Base-by-base conservation (phyloP, 2,888 invertebrate species). In the Meloe dianella region DNA sequence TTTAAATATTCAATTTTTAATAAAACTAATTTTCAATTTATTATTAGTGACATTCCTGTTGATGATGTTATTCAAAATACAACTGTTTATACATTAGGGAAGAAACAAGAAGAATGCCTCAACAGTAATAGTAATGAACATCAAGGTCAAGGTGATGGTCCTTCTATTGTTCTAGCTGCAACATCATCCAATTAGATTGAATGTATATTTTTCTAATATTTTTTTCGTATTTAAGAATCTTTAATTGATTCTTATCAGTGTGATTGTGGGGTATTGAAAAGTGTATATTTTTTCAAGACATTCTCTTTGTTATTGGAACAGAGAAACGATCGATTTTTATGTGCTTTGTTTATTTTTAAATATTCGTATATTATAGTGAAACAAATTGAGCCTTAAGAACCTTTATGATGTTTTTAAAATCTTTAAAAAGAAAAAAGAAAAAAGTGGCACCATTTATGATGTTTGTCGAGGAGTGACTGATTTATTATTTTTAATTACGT, bases 71-170 rank as follows among this genome's bases (percentile, higher is more conserved):
- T 81, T 38, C 76, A 78, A 61, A 77, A 78, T 56, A 73, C 73
- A 8, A 65, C 71, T n/a, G 70, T 74, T 30, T 64, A 68, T 22
- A 68, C 68, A 0, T 73, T 74, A 32, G 77, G 74, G 57, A 74
- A 73, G 29, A 77, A 75, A 63, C 74, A 73, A 67, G 81, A 82
- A 75, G 81, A 81, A 74, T 77, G 79, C 67, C 67, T 67, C 38
- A 79, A 8, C 10, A 70, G 69, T 57, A 68, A 47, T 47, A 70
- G 70, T 57, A 67, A 70, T 20, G 81, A 82, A 69, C 83, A 84
- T 66, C 78, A 81, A 35, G 84, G 84, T 10, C 84, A 84, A 73
- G 84, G 84, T 22, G 84, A 84, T 68, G 83, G 80, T 22, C 81
- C 82, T 12, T 73, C 78, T 29, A 17, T 1, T n/a, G 41, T 2